Percentiles rank a stretch among this genome's conserved stretches.
Evolutionary conservation across 2,888 invertebrate species (phyloP).

Genomic region (Tholera decimalis): DNA sequence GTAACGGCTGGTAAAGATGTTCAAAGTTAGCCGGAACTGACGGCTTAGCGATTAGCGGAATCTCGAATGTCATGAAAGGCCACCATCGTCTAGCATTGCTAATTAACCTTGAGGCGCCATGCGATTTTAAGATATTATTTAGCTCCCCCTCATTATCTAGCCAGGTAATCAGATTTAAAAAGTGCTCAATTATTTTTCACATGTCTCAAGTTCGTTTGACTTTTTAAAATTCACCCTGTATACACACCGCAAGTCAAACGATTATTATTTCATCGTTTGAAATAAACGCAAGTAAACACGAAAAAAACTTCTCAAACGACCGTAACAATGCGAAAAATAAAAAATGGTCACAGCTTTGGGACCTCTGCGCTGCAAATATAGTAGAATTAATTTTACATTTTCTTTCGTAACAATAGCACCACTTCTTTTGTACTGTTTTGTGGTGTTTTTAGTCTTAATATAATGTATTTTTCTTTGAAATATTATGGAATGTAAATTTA

Average conservation of each 20-base stretch:
- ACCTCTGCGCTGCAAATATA: conserved; percentile 50
- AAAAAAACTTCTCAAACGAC: conserved; percentile 12
- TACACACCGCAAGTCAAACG: background rate
- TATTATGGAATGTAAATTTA: conserved; percentile 37
- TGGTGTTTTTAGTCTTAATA: conserved; percentile 46
- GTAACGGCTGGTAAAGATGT: no score
- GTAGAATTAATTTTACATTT: conserved; percentile 57
- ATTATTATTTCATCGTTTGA: background rate
- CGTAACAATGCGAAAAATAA: conserved; percentile 22
- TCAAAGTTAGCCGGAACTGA: no score
- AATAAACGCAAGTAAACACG: conserved; percentile 14
- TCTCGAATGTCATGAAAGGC: no score
- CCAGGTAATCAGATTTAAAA: no score
- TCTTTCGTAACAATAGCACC: conserved; percentile 44
- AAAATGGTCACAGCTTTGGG: conserved; percentile 40
- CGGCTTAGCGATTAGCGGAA: no score
- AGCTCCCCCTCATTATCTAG: no score
- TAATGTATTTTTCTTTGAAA: conserved; percentile 50
- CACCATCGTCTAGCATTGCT: no score
- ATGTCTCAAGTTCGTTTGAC: background rate
- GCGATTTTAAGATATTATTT: no score
- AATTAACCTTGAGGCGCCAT: no score
- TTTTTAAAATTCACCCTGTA: background rate
- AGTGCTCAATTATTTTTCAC: background rate
- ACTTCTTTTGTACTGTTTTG: conserved; percentile 55